A percentile compares a stretch with the other conserved stretches of the same genome.
Evolutionary conservation across 2,113 vertebrate species (phyloP).

Genomic region (Vidua chalybeata): DNA sequence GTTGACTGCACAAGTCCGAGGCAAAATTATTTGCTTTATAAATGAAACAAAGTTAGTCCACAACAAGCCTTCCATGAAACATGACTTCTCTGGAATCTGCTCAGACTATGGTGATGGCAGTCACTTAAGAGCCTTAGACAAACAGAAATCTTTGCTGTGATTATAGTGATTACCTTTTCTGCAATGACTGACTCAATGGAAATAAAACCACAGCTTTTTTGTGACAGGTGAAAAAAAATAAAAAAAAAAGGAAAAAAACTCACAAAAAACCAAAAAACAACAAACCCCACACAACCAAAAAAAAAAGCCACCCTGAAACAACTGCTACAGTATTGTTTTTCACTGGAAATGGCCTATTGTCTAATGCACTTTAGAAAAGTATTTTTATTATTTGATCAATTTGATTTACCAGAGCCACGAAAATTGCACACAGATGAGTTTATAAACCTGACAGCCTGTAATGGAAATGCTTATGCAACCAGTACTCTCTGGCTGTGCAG

Average conservation of each 20-base stretch:
- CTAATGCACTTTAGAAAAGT: slow-evolving; percentile 23
- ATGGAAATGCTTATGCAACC: neutral
- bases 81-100: slow-evolving; percentile 1
- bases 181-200: neutral
- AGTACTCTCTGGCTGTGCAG: neutral
- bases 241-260: neutral
- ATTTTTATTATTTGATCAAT: slow-evolving; percentile 27
- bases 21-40: neutral
- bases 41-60: neutral
- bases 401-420: neutral
- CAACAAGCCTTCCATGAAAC: neutral
- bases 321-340: slow-evolving; percentile 4
- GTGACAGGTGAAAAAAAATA: neutral
- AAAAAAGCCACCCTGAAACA: neutral
- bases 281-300: neutral
- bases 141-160: slow-evolving; percentile 43
- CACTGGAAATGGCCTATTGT: neutral
- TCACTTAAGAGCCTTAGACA: slow-evolving; percentile 34
- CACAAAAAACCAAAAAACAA: neutral
- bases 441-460: slow-evolving; percentile 13
- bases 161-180: slow-evolving; percentile 39
- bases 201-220: slow-evolving; percentile 37
- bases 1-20: neutral
- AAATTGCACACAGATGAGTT: neutral
- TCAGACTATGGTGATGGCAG: slow-evolving; percentile 30